Conservation (phyloP, 2,797 vertebrate species). For the Arctocebus calabarensis region DNA sequence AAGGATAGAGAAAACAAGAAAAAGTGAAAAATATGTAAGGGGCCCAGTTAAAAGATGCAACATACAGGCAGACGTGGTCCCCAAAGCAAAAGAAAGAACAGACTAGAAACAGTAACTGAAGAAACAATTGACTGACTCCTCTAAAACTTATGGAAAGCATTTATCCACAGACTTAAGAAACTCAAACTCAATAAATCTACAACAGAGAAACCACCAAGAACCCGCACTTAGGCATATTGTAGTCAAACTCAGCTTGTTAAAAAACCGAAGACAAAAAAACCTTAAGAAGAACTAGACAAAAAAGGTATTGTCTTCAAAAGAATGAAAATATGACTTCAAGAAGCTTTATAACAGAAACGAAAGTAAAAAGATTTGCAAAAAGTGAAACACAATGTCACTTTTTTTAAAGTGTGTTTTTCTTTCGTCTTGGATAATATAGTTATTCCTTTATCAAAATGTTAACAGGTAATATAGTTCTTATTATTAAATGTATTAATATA, state of each 20-base stretch:
- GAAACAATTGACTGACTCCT: neutral
- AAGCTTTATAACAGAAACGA: neutral
- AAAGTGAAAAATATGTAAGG: neutral
- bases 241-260: neutral
- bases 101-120: neutral
- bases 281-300: neutral
- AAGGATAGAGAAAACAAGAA: neutral
- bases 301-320: neutral
- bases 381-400: neutral
- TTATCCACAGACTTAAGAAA: neutral
- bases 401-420: neutral
- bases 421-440: neutral
- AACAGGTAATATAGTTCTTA: neutral
- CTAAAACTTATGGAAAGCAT: neutral
- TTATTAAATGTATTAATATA: constrained; percentile 15
- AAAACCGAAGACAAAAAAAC: neutral
- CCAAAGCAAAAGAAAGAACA: neutral
- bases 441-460: constrained; percentile 34
- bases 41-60: neutral
- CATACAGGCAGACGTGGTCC: neutral
- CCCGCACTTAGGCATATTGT: neutral
- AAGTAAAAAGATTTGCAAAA: constrained; percentile 23
- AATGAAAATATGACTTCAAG: neutral
- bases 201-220: neutral
- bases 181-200: neutral